These are phyloP conservation scores for Steinernema khuongi DNA, from an alignment of 1,140 invertebrate species.

Conservation along the genomic window DNA sequence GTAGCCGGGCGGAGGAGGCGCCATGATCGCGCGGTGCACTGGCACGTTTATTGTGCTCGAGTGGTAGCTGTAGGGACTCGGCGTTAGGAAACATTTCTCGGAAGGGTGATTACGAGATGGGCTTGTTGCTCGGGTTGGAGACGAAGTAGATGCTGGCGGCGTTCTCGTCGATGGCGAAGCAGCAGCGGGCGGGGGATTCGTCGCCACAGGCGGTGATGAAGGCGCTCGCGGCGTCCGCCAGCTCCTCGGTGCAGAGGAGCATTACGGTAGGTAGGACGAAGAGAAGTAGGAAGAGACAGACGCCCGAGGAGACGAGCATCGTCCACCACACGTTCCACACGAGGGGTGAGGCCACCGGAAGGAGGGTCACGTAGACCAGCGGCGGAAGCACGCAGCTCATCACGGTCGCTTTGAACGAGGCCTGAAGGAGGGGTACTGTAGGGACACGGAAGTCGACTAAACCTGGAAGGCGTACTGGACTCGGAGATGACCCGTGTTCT, in stretches of 20 bases:
- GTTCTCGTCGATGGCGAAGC: slow-evolving; percentile 8
- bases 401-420: background rate
- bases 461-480: slow-evolving; percentile 4
- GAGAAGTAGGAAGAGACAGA: background rate
- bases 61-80: background rate
- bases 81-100: background rate
- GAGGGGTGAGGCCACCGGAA: background rate
- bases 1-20: background rate
- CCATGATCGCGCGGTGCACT: background rate
- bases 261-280: background rate
- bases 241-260: background rate
- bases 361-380: background rate
- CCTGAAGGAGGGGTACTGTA: background rate
- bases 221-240: background rate
- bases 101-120: background rate
- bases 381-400: background rate
- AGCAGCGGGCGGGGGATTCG: background rate
- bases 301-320: slow-evolving; percentile 1
- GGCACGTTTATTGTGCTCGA: background rate
- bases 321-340: slow-evolving; percentile 12
- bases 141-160: slow-evolving; percentile 14
- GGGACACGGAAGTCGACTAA: background rate
- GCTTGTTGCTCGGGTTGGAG: slow-evolving; percentile 8
- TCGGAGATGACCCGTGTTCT: background rate
- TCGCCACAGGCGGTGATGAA: background rate